Evolutionary conservation across 2,888 invertebrate species (phyloP), one percentile per base, ranked within the genome.

Genomic region (Melinaea marsaeus): DNA sequence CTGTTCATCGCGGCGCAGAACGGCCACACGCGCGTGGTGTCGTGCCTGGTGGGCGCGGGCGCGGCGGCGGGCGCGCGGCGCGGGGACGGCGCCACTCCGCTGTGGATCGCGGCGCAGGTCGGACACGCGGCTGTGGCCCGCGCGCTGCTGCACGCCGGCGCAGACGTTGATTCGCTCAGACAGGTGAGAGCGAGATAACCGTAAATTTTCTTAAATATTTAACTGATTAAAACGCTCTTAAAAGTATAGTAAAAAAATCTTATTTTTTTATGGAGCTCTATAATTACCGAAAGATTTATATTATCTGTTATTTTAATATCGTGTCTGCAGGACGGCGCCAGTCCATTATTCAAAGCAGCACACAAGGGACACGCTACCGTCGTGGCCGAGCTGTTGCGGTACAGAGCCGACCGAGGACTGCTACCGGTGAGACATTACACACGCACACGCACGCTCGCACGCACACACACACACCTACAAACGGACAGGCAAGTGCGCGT

Each of bases 31-130:
- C 94, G 95, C 13, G 95, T 96, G 71, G 92, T 96, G 67, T 92
- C 93, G 63, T 92, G 94, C 73, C 92, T 98, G 61, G 79, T 97
- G 68, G 88, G 92, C 4, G 93, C 93, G 57, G 96, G 96, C 47
- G 97, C 97, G 0, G 88, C 92, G 62, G 92, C 94, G 55, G 96
- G 97, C 81, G 88, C 92, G 0, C 93, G 94, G 71, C 93, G 98
- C 76, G 93, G 94, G 4, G 98, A 98, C 90, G 94, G 95, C 67
- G 96, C 97, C 79, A 95, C 96, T 57, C 95, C 98, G 67, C 92
- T 98, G 71, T 98, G 98, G 98, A 98, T 98, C 76, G 95, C 97
- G 48, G 94, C 97, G 70, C 98, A 98, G 93, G 97, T 98, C 96
- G 98, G 98, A 0, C 97, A 97, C 89, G 94, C 95, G 80, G 94